These are phyloP conservation scores for Poicephalus gulielmi DNA, from an alignment of 2,113 vertebrate species.

Conservation along the genomic window DNA sequence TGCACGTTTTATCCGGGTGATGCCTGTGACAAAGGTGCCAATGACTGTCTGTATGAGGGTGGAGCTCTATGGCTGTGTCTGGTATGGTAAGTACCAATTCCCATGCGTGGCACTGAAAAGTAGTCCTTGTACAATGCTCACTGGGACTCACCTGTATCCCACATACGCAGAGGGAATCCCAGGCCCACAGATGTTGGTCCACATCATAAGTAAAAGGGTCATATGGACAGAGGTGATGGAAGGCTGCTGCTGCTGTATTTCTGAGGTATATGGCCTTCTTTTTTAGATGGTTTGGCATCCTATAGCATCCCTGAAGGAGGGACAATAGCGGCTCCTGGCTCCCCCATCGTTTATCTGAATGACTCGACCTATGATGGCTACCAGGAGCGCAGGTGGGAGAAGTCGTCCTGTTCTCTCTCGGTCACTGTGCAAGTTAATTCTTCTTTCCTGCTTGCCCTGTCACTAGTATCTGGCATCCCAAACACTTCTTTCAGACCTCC, in stretches of 20 bases:
- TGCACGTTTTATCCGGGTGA: conserved; percentile 82
- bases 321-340: conserved; percentile 80
- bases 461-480: neutral
- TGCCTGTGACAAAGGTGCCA: conserved; percentile 80
- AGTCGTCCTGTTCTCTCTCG: neutral
- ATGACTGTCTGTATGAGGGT: conserved; percentile 90
- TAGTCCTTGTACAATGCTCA: rapidly evolving
- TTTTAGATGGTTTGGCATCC: conserved; percentile 85
- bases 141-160: neutral
- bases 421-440: neutral
- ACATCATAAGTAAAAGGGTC: neutral
- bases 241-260: conserved; percentile 11
- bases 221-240: rapidly evolving
- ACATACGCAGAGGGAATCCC: neutral
- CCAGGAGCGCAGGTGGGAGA: conserved; percentile 77
- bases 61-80: conserved; percentile 89
- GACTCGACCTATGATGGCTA: conserved; percentile 90
- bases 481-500: neutral
- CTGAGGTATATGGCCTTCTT: neutral
- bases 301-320: conserved; percentile 88
- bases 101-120: neutral
- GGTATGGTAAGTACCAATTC: conserved; percentile 78
- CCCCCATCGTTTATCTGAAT: conserved; percentile 81
- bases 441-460: neutral
- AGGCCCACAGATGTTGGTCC: neutral